Conservation (phyloP, 30 jellyfish, hydroid and myxozoan species). For the Aurelia sp. region DNA sequence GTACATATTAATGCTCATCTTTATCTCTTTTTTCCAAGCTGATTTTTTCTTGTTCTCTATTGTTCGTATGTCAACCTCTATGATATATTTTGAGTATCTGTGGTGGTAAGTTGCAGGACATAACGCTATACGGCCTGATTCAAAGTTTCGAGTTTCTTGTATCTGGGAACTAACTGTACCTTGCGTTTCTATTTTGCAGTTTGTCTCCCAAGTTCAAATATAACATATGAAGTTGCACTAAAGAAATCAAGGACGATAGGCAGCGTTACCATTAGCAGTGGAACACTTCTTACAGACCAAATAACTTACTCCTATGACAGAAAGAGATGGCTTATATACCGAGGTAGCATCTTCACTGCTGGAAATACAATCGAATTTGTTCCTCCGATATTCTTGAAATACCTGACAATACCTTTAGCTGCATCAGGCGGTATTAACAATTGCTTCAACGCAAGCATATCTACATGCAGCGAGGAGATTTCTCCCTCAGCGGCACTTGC, state of each 20-base stretch:
- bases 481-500: constrained; percentile 28
- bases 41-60: too few relatives aligned
- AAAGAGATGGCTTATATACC: constrained; percentile 28
- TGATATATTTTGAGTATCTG: too few relatives aligned
- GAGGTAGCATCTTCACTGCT: not conserved
- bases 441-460: constrained; percentile 10
- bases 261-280: not conserved
- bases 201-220: constrained; percentile 17
- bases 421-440: not conserved
- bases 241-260: constrained; percentile 13
- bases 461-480: constrained; percentile 47
- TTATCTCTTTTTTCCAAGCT: too few relatives aligned
- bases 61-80: too few relatives aligned
- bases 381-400: constrained; percentile 27
- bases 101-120: too few relatives aligned
- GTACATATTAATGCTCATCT: too few relatives aligned
- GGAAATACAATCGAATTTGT: not conserved
- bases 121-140: too few relatives aligned
- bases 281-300: constrained; percentile 6
- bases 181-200: not conserved
- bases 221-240: constrained; percentile 30
- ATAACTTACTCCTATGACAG: constrained; percentile 32
- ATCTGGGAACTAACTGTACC: not conserved
- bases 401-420: constrained; percentile 11
- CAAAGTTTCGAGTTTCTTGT: not conserved